phyloP scores from a whole-genome alignment of 2,888 invertebrate genomes.

The Polymixis lichenea region DNA sequence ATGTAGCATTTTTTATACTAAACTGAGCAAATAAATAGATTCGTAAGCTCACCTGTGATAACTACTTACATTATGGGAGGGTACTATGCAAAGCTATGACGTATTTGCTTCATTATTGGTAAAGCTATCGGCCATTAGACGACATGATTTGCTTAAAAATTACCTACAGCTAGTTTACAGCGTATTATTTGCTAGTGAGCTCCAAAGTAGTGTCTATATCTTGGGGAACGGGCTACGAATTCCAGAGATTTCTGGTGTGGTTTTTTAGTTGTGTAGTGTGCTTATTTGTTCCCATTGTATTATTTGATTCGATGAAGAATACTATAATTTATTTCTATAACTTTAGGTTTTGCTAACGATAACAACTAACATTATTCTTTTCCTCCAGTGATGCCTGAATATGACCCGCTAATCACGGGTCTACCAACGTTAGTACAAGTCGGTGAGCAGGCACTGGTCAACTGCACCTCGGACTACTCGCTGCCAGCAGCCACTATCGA shows the following conservation, averaged over 20 bases:
- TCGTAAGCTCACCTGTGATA: too few species aligned
- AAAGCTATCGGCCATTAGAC: background rate
- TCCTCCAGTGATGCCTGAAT: constrained; percentile 84
- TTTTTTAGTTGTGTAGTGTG: background rate
- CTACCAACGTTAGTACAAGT: constrained; percentile 85
- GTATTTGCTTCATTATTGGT: too few species aligned
- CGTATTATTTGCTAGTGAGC: background rate
- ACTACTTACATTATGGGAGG: too few species aligned
- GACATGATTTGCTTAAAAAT: background rate
- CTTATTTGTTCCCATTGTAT: too few species aligned
- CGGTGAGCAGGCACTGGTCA: constrained; percentile 84
- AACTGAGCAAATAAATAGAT: too few species aligned
- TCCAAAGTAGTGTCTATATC: too few species aligned
- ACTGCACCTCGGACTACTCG: constrained; percentile 88
- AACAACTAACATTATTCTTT: background rate
- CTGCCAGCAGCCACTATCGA: constrained; percentile 85
- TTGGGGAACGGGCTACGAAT: background rate
- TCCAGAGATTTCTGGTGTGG: background rate
- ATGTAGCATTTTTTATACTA: too few species aligned
- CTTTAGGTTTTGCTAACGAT: too few species aligned
- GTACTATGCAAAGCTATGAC: too few species aligned
- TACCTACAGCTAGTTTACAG: background rate
- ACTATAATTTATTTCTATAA: background rate
- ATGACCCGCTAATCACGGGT: constrained; percentile 86
- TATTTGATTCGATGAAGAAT: background rate